A percentile compares a stretch with the other conserved stretches of the same genome.
Evolutionary conservation across 2,888 invertebrate species (phyloP).

Genomic region (Rhogogaster chlorosoma): DNA sequence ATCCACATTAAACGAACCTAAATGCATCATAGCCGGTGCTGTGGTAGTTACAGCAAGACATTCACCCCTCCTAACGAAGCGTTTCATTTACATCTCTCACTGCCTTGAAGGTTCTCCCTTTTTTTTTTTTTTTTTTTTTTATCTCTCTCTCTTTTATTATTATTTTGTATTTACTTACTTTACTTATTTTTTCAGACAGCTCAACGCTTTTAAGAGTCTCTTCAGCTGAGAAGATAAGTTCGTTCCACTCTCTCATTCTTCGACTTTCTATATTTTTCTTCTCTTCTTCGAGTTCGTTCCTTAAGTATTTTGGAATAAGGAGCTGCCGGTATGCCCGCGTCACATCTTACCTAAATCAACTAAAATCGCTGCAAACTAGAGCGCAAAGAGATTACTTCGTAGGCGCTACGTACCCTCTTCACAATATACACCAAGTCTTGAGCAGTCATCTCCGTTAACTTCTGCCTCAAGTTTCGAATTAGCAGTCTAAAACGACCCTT

Average conservation of each 20-base stretch:
- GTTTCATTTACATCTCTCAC: neutral
- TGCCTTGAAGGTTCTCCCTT: neutral
- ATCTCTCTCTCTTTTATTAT: neutral
- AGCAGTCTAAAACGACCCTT: neutral
- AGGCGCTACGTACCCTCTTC: conserved; percentile 12
- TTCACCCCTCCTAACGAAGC: neutral
- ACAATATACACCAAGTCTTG: neutral
- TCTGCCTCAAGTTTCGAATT: neutral
- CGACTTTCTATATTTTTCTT: neutral
- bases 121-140: neutral
- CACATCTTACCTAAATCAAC: conserved; percentile 5
- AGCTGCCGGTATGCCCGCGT: neutral
- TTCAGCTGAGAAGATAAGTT: neutral
- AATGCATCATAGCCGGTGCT: neutral
- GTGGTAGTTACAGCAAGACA: neutral
- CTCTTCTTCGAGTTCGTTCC: neutral
- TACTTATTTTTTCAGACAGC: neutral
- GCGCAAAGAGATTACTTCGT: conserved; percentile 31
- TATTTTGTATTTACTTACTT: neutral
- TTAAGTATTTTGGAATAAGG: neutral
- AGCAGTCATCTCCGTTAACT: neutral
- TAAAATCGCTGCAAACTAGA: conserved; percentile 21
- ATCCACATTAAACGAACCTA: neutral
- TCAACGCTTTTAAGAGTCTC: neutral
- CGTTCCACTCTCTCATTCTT: neutral